Base-by-base conservation (phyloP, 1,140 invertebrate genomes). In the Leptinotarsa texana region DNA sequence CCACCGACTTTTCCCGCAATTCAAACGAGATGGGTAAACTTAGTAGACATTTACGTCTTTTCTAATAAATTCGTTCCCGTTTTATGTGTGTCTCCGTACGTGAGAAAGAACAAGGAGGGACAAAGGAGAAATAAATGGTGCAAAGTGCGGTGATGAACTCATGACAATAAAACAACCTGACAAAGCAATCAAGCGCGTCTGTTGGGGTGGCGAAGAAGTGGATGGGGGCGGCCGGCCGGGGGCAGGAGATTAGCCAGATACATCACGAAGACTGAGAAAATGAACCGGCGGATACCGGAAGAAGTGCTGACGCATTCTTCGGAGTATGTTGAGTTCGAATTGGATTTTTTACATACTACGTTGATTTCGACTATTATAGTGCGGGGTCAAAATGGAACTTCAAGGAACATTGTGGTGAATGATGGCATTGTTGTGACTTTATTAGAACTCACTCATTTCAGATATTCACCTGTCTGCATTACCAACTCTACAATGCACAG, bases 131-230 rank as follows among this genome's bases (percentile, higher is more conserved):
- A 79, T 71, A 77, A 79, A 79, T 77, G 78, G 75, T 74, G 74
- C 63, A 76, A 77, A 77, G 75, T 73, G 72, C 72, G 66, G 74
- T 75, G 78, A 80, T 79, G 73, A 79, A 77, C 76, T 75, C 73
- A 69, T 77, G 74, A 81, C 81, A 78, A 82, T 82, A 81, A 82
- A 82, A 80, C 79, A 80, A 80, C 78, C 80, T 79, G 80, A 83
- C 80, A 75, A 82, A 81, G 80, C 80, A 81, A 81, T 81, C 79
- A 81, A 75, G 78, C 80, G 75, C 68, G 77, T 73, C 77, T 75
- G 73, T 66, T 63, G 51, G 80, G 79, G 78, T 80, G 69, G 48
- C 11, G 24, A 24, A 21, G 49, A 74, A 61, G 68, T 69, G 18
- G 42, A 61, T 42, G 27, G 18, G 48, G 21, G 33, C 51, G 51